phyloP scores from a whole-genome alignment of 2,888 invertebrate genomes.

The Hermaeophaga mercurialis region DNA sequence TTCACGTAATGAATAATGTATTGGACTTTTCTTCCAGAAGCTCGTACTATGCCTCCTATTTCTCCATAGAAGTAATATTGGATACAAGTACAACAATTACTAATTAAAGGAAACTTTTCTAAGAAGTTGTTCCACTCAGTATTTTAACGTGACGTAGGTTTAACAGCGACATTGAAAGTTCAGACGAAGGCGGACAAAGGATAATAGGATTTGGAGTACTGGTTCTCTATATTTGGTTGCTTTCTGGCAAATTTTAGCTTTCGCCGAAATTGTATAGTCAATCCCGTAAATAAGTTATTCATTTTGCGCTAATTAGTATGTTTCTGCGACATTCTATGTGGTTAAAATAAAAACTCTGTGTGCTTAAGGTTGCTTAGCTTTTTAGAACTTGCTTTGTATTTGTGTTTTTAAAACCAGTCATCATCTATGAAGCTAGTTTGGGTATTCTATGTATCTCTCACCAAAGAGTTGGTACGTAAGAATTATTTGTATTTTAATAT shows the following conservation, averaged over 20 bases:
- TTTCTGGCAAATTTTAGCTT: background rate
- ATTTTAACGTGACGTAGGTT: conserved; percentile 10
- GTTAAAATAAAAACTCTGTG: too few species aligned
- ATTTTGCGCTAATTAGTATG: too few species aligned
- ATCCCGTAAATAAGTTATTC: background rate
- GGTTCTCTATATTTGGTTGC: conserved; percentile 1
- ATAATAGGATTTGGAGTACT: conserved; percentile 6
- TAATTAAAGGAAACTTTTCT: conserved; percentile 12
- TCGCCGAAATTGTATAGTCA: conserved; percentile 2
- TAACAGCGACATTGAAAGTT: conserved; percentile 13
- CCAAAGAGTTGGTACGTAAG: too few species aligned
- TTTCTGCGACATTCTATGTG: too few species aligned
- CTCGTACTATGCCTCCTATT: background rate
- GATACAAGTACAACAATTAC: conserved; percentile 6
- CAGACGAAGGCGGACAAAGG: conserved; percentile 9
- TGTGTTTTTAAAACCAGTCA: too few species aligned
- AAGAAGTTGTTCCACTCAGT: conserved; percentile 4
- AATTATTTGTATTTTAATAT: too few species aligned
- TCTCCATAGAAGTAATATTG: conserved; percentile 1
- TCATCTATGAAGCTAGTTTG: too few species aligned
- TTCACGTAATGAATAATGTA: background rate
- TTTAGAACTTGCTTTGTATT: too few species aligned
- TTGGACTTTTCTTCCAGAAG: background rate
- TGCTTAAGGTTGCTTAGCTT: too few species aligned
- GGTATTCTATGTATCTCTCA: too few species aligned